Base-by-base conservation (phyloP, 2,888 invertebrate genomes). In the Gymnocheta viridis region DNA sequence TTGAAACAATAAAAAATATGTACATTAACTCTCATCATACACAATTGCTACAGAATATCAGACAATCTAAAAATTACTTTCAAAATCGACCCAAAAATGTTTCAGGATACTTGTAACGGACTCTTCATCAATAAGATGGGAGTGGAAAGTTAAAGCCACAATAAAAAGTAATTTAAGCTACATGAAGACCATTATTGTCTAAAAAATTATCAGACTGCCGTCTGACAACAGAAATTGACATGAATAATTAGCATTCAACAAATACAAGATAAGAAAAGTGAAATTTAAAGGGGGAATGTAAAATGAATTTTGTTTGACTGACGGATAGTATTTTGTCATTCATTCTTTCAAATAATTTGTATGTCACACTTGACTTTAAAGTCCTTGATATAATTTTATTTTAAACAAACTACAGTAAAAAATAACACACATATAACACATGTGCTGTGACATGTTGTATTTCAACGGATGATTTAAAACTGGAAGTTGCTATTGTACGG, bases 271-370 rank as follows among this genome's bases (percentile, higher is more conserved):
- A 38, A n/a, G 4, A 41, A 49, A 44, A 47, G 19, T 29, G 12
- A 9, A 47, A 49, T 35, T 41, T 7, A 7, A 60, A 4, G 38
- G 19, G 14, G 44, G 38, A 32, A 54, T 62, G 62, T 22, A 64
- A 24, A 47, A 54, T 22, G 69, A 74, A 62, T 67, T 69, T 67
- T 85, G 74, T 87, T 88, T 89, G 91, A 89, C 88, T 88, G 91
- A 89, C 90, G 88, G 91, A 89, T 91, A 91, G 90, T 89, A 89
- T 89, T 89, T 89, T 90, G 89, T 88, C 89, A 90, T 90, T 90
- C 89, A 89, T 91, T 89, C 19, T 35, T 24, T 29, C 19, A 38
- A 24, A 35, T 27, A n/a, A 24, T 29, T 22, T 41, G 41, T 4
- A 41, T 2, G n/a, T n/a, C n/a, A n/a, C n/a, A n/a, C n/a, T n/a